Base-by-base conservation (phyloP, 2,113 vertebrate genomes). In the Oreotragus oreotragus region DNA sequence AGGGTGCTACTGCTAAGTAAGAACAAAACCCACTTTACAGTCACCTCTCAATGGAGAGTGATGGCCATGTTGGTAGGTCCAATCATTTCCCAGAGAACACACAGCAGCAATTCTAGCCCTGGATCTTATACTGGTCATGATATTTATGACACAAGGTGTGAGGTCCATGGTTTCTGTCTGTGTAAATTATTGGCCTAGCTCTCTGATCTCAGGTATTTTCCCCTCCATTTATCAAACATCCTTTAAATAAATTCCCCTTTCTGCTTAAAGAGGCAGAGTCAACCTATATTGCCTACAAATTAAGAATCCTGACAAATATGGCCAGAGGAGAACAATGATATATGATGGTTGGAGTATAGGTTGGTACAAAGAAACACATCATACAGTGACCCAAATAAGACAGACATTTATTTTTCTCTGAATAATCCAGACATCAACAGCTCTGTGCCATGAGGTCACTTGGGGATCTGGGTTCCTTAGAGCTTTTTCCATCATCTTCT, bases 21-120 rank as follows among this genome's bases (percentile, higher is more conserved):
- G 76, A 88, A 88, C 23, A 36, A 60, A 93, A 87, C 66, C 14
- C 33, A 66, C 91, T 91, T 90, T 88, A 62, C 11, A 88, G 84
- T 87, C 76, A 43, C 5, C 49, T 15, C 23, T 45, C 45, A 64
- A 7, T 16, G 25, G 62, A 79, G 16, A 36, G 43, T 10, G 7
- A 47, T 2, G 13, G 19, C 27, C 6, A 11, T 0, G 1, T 1
- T 57, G 27, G 9, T 9, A 19, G 28, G 1, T 23, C 30, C 49
- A 17, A 36, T 36, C 36, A 43, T 33, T 66, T 93, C 49, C 27
- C 2, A 21, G 30, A 47, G 57, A 57, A 81, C 14, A 45, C 36
- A 89, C 1, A 39, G 51, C 58, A 47, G 2, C 1, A 0, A 4
- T 57, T 49, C 36, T 30, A 86, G 73, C 7, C 30, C 53, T n/a